These are phyloP conservation scores for Bos indicus DNA, from an alignment of 2,113 vertebrate genomes.

Conservation along the genomic window DNA sequence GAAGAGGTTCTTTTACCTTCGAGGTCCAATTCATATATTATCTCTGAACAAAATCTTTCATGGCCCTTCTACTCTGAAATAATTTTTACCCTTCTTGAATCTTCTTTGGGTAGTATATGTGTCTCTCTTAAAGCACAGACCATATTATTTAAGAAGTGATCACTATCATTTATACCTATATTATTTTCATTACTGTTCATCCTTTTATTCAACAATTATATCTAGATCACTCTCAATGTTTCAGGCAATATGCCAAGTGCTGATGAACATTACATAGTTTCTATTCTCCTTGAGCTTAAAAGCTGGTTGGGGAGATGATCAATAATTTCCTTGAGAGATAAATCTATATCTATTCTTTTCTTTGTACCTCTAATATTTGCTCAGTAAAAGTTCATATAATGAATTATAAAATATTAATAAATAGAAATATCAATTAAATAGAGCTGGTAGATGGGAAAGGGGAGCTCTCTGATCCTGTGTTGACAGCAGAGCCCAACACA, in stretches of 20 bases:
- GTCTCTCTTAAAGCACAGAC: neutral
- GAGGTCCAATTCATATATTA: neutral
- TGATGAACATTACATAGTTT: neutral
- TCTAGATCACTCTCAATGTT: neutral
- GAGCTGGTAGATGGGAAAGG: neutral
- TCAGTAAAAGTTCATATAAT: neutral
- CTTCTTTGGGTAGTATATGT: neutral
- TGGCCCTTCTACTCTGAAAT: neutral
- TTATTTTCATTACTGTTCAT: neutral
- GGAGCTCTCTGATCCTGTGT: neutral
- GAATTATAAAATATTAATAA: neutral
- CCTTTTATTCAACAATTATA: neutral
- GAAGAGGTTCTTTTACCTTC: neutral
- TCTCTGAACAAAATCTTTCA: neutral
- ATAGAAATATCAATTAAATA: neutral
- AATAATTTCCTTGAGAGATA: neutral
- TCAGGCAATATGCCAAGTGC: neutral
- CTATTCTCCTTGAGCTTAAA: neutral
- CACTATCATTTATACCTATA: neutral
- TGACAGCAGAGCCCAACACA: neutral
- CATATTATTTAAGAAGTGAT: neutral
- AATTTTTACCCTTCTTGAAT: neutral
- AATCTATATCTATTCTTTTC: neutral
- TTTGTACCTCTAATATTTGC: neutral
- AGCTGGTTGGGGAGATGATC: neutral